Conservation (phyloP, 2,113 vertebrate species). For the Phodopus roborovskii region DNA sequence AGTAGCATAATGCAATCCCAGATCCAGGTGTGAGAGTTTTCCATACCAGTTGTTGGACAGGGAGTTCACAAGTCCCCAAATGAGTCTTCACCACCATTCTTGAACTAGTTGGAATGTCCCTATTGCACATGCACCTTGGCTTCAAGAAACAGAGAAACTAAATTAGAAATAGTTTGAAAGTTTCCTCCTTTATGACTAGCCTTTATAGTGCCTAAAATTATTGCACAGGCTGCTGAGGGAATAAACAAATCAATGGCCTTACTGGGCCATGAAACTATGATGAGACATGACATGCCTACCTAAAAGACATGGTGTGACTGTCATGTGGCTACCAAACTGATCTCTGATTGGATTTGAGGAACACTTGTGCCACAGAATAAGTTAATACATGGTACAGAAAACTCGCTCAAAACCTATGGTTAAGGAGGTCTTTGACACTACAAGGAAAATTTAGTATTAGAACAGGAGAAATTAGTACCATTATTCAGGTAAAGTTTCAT, state of each 20-base stretch:
- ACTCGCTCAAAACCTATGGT: background rate
- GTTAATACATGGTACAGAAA: background rate
- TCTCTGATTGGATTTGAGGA: background rate
- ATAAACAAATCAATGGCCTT: background rate
- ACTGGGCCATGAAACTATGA: background rate
- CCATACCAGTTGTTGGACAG: background rate
- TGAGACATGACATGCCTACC: background rate
- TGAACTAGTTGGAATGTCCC: background rate
- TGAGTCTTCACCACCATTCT: background rate
- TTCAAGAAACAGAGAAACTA: background rate
- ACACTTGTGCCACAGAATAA: background rate
- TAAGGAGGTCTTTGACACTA: background rate
- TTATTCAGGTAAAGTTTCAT: background rate
- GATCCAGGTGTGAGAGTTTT: background rate
- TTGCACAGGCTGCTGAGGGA: background rate
- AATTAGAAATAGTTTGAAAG: background rate
- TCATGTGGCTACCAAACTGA: background rate
- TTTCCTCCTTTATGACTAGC: background rate
- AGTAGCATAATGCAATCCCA: background rate
- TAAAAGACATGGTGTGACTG: background rate
- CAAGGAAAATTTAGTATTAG: background rate
- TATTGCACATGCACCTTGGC: background rate
- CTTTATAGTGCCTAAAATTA: background rate
- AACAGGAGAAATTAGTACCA: background rate
- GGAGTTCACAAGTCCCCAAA: background rate